Conservation (phyloP, 2,113 vertebrate genomes). For the Trematocara unimaculatum region DNA sequence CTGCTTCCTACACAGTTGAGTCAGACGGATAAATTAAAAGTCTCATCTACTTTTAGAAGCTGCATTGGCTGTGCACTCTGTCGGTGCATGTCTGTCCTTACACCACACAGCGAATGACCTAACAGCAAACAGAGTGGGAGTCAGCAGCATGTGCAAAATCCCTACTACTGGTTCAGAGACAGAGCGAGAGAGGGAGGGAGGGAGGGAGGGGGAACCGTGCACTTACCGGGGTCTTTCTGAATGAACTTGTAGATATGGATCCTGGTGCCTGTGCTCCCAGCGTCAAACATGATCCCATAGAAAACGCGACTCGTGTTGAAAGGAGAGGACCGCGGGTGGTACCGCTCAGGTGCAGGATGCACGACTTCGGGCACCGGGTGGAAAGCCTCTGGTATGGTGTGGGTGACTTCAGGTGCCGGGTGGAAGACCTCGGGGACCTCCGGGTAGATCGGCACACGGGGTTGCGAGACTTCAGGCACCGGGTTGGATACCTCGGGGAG, state of each 20-base stretch:
- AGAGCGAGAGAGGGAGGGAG: background rate
- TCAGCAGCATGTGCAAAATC: conserved; percentile 14
- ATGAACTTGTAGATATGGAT: conserved; percentile 97
- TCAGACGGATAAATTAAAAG: conserved; percentile 52
- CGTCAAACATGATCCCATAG: conserved; percentile 97
- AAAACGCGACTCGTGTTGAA: conserved; percentile 73
- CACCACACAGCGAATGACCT: conserved; percentile 57
- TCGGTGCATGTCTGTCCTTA: conserved; percentile 42
- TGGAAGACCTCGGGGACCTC: conserved; percentile 53
- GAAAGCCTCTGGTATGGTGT: conserved; percentile 51
- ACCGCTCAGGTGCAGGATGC: conserved; percentile 53
- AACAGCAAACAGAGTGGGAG: conserved; percentile 44
- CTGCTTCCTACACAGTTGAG: conserved; percentile 42
- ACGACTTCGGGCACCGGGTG: conserved; percentile 56
- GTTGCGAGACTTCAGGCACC: conserved; percentile 57
- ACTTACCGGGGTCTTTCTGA: conserved; percentile 84
- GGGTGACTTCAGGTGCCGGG: conserved; percentile 50
- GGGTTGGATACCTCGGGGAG: conserved; percentile 76
- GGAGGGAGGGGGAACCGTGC: background rate
- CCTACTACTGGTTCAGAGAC: background rate
- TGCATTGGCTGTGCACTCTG: conserved; percentile 7
- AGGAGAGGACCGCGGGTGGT: conserved; percentile 41
- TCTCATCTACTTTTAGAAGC: conserved; percentile 42
- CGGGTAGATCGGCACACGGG: conserved; percentile 25
- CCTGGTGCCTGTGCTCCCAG: conserved; percentile 93